Conservation (phyloP, 1,140 invertebrate genomes). For the Venturia canescens region DNA sequence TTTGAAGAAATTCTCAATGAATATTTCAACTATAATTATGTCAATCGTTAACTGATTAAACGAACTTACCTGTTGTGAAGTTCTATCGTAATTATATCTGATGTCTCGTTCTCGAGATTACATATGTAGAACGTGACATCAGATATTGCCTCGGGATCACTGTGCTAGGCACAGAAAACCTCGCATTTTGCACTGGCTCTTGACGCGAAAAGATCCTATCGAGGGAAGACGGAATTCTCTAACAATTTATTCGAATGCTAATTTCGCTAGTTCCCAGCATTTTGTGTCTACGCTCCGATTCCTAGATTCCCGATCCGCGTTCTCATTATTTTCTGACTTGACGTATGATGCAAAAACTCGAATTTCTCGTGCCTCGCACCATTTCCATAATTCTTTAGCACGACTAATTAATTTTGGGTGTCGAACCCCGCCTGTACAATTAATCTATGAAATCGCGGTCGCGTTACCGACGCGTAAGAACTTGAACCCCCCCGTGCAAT, state of each 20-base stretch:
- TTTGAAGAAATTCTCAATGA: no score
- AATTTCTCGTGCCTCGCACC: constrained; percentile 55
- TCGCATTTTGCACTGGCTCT: constrained; percentile 57
- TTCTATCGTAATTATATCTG: no score
- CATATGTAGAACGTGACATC: no score
- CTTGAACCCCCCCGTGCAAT: background rate
- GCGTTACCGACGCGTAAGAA: constrained; percentile 23
- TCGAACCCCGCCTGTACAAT: constrained; percentile 24
- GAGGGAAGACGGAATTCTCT: constrained; percentile 49
- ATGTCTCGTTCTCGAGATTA: no score
- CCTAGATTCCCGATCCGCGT: constrained; percentile 58
- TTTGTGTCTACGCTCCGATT: constrained; percentile 36
- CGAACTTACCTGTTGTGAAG: no score
- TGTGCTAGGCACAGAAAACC: constrained; percentile 55
- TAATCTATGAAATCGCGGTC: constrained; percentile 21
- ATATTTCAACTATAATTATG: no score
- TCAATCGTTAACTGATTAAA: no score
- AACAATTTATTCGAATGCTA: constrained; percentile 32
- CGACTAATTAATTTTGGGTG: constrained; percentile 7
- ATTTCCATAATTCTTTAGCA: constrained; percentile 57
- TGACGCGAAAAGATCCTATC: constrained; percentile 59
- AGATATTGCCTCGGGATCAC: constrained; percentile 29
- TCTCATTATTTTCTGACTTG: constrained; percentile 52
- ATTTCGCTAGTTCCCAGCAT: constrained; percentile 44
- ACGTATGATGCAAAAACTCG: constrained; percentile 58